A percentile compares a stretch with the other conserved stretches of the same genome.
Conservation (phyloP, 2,797 vertebrate genomes). For the Enteromius viviparus region DNA sequence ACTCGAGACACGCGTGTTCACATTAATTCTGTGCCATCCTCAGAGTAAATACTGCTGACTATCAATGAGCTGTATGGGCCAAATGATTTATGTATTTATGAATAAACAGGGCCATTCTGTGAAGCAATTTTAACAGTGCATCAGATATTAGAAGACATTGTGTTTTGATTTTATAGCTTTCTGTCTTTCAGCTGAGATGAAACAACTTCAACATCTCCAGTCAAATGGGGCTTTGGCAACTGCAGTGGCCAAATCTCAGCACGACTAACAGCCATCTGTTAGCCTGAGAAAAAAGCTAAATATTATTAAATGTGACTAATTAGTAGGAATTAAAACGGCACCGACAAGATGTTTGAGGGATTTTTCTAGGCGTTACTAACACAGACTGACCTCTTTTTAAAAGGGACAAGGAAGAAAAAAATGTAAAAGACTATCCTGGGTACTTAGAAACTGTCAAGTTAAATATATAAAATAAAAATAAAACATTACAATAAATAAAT, state of each 20-base stretch:
- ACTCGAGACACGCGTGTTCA: not conserved
- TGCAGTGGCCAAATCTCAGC: conserved; percentile 24
- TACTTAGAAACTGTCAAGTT: not conserved
- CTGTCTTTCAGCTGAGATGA: conserved; percentile 4
- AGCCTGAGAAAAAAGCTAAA: not conserved
- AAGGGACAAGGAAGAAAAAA: not conserved
- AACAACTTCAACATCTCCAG: conserved; percentile 17
- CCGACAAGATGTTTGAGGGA: not conserved
- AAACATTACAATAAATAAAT: not conserved
- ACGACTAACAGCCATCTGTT: conserved; percentile 29
- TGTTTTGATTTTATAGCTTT: not conserved
- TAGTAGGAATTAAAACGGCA: not conserved
- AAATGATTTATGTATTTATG: conserved; percentile 4
- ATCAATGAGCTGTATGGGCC: conserved; percentile 5
- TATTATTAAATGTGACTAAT: conserved; percentile 22
- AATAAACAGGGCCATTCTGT: not conserved
- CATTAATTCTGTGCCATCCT: not conserved
- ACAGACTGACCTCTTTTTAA: not conserved
- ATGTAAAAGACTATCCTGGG: not conserved
- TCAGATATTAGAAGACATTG: not conserved
- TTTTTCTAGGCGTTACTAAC: not conserved
- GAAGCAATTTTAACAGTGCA: not conserved
- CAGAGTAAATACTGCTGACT: not conserved
- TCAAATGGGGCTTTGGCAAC: conserved; percentile 40
- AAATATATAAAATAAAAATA: too few relatives aligned